Evolutionary conservation across 2,797 vertebrate genomes (phyloP).

Genomic region (Buphagus erythrorhynchus): DNA sequence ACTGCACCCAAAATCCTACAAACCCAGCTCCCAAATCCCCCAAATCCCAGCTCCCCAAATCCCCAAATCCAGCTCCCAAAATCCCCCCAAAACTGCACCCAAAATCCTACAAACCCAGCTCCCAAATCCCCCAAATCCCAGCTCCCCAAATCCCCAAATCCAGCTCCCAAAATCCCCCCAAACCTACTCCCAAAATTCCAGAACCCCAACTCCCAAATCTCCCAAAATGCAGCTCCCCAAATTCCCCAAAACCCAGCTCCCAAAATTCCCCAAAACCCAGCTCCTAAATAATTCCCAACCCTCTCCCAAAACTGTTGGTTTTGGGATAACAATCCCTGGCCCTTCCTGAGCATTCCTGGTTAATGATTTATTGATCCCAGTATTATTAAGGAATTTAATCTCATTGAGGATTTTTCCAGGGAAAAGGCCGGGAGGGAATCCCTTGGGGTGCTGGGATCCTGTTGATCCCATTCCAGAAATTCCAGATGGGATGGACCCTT

Average conservation of each 20-base stretch:
- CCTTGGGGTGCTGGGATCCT: background rate
- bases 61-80: background rate
- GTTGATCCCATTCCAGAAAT: background rate
- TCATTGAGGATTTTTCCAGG: background rate
- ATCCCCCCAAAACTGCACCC: background rate
- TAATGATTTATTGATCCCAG: background rate
- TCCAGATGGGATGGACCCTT: background rate
- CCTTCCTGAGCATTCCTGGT: fast-evolving
- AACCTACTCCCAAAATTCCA: background rate
- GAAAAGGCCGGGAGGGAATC: background rate
- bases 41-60: background rate
- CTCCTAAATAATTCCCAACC: background rate
- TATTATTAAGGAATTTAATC: background rate
- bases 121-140: background rate
- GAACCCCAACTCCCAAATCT: background rate
- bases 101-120: too few relatives aligned
- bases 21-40: too few relatives aligned
- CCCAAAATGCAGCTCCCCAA: background rate
- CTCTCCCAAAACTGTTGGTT: background rate
- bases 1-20: too few relatives aligned
- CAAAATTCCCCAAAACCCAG: background rate
- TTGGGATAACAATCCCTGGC: background rate
- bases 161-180: background rate
- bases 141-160: background rate
- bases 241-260: too few relatives aligned